phyloP scores from a whole-genome alignment of 2,797 vertebrate genomes.

The Smutsia temminckii region DNA sequence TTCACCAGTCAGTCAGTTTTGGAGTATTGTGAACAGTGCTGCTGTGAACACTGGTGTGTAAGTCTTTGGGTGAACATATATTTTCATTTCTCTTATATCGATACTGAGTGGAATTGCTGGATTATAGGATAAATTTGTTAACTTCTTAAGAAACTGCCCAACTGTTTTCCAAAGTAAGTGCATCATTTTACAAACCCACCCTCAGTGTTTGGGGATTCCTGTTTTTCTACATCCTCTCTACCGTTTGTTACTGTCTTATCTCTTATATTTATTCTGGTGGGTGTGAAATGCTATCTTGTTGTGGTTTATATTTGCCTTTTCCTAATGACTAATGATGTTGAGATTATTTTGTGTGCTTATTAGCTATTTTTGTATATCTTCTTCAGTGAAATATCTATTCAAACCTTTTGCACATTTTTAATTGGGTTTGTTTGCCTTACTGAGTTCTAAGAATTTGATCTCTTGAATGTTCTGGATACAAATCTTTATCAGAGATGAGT shows the following conservation, averaged over 20 bases:
- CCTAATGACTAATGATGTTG: slow-evolving; percentile 16
- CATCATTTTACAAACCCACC: background rate
- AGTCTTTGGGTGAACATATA: background rate
- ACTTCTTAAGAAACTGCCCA: slow-evolving; percentile 33
- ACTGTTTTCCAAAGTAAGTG: slow-evolving; percentile 16
- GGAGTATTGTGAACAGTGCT: background rate
- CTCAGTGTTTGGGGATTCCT: background rate
- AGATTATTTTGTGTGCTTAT: slow-evolving; percentile 26
- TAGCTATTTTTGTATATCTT: background rate
- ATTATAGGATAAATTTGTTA: slow-evolving; percentile 16
- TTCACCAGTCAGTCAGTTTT: background rate
- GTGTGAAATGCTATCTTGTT: background rate
- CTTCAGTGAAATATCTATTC: slow-evolving; percentile 31
- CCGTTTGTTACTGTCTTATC: background rate
- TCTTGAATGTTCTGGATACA: background rate
- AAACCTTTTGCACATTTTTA: background rate
- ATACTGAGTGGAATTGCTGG: background rate
- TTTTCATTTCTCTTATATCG: slow-evolving; percentile 24
- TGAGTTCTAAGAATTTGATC: background rate
- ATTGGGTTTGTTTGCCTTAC: background rate
- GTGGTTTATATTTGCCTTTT: background rate
- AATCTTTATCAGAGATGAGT: background rate
- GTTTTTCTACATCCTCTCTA: background rate
- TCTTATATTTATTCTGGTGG: background rate
- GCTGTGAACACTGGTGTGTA: background rate